phyloP scores from a whole-genome alignment of 2,113 vertebrate genomes.

The Meriones unguiculatus region DNA sequence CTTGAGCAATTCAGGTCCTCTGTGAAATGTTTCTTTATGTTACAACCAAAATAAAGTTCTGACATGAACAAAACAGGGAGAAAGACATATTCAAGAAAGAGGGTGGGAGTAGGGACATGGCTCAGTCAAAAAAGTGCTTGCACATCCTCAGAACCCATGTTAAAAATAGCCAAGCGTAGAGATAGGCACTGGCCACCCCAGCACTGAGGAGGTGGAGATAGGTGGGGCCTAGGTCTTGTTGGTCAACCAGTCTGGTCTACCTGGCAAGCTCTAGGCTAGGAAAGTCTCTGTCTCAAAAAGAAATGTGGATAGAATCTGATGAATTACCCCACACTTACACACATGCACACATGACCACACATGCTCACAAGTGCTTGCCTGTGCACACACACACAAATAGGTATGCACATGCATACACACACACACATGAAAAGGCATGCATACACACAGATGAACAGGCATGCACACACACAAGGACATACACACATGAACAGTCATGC shows the following conservation, averaged over 20 bases:
- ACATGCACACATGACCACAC: neutral
- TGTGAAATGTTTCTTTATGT: constrained; percentile 42
- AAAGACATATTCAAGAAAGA: neutral
- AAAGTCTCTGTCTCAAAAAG: neutral
- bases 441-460: neutral
- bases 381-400: neutral
- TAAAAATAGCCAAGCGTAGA: neutral
- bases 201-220: neutral
- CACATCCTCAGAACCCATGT: neutral
- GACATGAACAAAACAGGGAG: neutral
- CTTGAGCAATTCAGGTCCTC: neutral
- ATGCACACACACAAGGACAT: neutral
- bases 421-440: neutral
- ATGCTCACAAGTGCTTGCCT: neutral
- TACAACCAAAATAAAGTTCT: constrained; percentile 56
- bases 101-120: neutral
- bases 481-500: neutral
- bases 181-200: neutral
- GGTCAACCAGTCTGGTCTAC: neutral
- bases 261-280: neutral
- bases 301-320: too few relatives aligned
- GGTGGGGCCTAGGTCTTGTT: neutral
- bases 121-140: neutral
- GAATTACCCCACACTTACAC: neutral
- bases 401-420: too few relatives aligned